Evolutionary conservation across 2,113 vertebrate species (phyloP), one percentile per base, ranked within the genome.

Genomic region (Orthonyx spaldingii): DNA sequence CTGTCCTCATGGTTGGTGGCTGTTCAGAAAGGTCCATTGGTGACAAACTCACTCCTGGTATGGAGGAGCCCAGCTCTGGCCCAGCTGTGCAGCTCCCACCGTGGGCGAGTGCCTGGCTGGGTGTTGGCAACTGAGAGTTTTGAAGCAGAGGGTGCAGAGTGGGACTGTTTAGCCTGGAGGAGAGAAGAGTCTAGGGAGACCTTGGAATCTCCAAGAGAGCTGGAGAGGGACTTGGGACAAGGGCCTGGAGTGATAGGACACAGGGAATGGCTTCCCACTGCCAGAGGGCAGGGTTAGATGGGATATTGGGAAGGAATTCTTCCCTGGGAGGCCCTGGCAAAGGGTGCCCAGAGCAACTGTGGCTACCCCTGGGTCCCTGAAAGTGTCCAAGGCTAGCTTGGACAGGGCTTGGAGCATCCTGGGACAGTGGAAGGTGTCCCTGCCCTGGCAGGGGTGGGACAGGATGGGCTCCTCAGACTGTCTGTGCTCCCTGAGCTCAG

Each of bases 11-110:
- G 64, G 16, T 26, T 19, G 41, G 44, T 14, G 81, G 44, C 44
- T 46, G 20, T 47, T 76, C 16, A 12, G 59, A 19, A 30, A 18
- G 69, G 30, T 41, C 39, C 10, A 0, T 0, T 0, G 10, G 35
- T 23, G 78, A 13, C 20, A 39, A n/a, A 55, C 9, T 32, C 8
- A 33, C 4, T 47, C 27, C 15, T 41, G 28, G 18, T 6, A 0
- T 1, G 4, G 55, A 44, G 69, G 44, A 16, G 37, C 53, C 21
- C 32, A 12, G 64, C 32, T 18, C 20, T 18, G 66, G 60, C 35
- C 3, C 35, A 32, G 52, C 71, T 60, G 30, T 63, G 2, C 32
- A 7, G 37, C 70, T 32, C 8, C 52, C 32, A 1, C 7, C 3
- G 2, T 9, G 37, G 52, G 5, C 37, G 11, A 1, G 7, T 11